A percentile compares a stretch with the other conserved stretches of the same genome.
Conservation (phyloP, 2,797 vertebrate genomes). For the Crocodylus rhombifer region DNA sequence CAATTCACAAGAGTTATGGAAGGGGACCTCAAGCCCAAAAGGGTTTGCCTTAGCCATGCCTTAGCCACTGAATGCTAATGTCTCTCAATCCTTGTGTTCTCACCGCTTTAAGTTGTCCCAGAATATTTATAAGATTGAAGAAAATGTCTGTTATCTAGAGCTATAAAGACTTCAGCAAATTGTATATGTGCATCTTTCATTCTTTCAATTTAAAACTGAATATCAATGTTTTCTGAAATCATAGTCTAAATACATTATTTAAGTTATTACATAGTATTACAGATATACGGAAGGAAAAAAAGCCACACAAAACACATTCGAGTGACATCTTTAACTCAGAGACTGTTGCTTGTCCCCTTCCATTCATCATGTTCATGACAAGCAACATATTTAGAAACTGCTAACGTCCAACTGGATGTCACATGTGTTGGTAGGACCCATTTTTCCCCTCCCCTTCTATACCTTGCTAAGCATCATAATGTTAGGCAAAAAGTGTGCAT, state of each 20-base stretch:
- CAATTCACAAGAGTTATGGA: background rate
- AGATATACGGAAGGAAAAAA: conserved; percentile 11
- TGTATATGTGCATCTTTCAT: background rate
- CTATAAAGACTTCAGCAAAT: background rate
- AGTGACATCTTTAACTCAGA: too few species aligned
- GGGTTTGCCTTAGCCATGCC: background rate
- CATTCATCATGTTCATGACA: background rate
- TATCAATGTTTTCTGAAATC: background rate
- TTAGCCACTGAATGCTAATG: background rate
- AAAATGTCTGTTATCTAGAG: background rate
- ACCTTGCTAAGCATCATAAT: background rate
- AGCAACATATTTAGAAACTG: background rate
- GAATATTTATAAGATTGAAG: background rate
- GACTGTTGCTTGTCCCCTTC: too few species aligned
- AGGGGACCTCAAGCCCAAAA: too few species aligned
- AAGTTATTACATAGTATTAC: too few species aligned
- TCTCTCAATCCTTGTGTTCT: background rate
- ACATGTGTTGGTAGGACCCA: background rate
- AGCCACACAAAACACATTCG: background rate
- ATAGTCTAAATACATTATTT: background rate
- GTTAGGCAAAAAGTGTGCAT: background rate
- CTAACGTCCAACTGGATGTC: too few species aligned
- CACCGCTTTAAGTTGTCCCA: background rate
- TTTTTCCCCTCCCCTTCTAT: fast-evolving
- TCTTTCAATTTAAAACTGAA: background rate